Percentiles rank a stretch among this genome's conserved stretches.
phyloP scores from a whole-genome alignment of 2,113 vertebrate species.

The Chaenogobius annularis region DNA sequence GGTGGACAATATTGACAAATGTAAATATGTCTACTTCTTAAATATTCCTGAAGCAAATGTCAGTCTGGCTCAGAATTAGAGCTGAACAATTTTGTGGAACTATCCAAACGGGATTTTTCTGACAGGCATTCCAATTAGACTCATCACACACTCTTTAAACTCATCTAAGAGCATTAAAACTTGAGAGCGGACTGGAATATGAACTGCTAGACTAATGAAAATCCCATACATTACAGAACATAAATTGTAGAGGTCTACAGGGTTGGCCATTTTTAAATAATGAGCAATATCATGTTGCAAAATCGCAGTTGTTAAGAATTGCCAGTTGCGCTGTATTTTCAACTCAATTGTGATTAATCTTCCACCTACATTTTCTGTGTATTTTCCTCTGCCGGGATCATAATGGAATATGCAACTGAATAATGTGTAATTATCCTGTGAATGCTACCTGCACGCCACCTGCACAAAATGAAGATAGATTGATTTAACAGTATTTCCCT shows the following conservation, averaged over 20 bases:
- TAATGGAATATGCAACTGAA: too few relatives aligned
- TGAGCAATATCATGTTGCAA: background rate
- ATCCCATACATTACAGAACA: too few relatives aligned
- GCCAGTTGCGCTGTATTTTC: background rate
- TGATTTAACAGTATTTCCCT: background rate
- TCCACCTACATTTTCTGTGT: too few relatives aligned
- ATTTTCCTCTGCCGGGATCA: too few relatives aligned
- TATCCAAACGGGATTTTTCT: too few relatives aligned
- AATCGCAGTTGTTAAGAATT: background rate
- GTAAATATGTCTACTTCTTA: too few relatives aligned
- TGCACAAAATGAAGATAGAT: background rate
- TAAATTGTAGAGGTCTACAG: too few relatives aligned
- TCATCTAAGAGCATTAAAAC: background rate
- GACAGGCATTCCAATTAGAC: background rate
- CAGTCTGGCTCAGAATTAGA: too few relatives aligned
- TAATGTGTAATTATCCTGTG: too few relatives aligned
- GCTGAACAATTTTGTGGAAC: too few relatives aligned
- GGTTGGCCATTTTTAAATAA: too few relatives aligned
- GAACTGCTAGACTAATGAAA: background rate
- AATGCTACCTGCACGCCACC: background rate
- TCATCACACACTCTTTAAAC: background rate
- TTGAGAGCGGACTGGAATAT: background rate
- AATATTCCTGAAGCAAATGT: too few relatives aligned
- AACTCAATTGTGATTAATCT: background rate
- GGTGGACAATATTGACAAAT: background rate